Conservation (phyloP, 1,140 invertebrate species). For the honey bee (Apis mellifera) region DNA sequence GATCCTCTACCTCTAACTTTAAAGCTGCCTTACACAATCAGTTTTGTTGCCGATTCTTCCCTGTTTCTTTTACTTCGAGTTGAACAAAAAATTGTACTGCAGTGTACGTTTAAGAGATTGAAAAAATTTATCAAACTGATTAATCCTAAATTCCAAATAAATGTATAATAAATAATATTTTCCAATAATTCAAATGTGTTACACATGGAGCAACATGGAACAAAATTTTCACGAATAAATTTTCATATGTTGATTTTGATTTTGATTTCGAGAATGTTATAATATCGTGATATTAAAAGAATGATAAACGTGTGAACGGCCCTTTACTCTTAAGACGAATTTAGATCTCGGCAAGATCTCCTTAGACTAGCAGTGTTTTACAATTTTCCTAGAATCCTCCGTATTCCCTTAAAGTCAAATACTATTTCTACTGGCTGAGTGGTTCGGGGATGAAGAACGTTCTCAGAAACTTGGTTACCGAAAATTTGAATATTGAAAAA, state of each 20-base stretch:
- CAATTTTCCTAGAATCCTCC: slow-evolving; percentile 17
- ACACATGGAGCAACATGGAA: too few species aligned
- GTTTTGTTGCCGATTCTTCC: background rate
- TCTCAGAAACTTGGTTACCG: slow-evolving; percentile 4
- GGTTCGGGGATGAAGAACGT: background rate
- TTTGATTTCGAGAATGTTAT: too few species aligned
- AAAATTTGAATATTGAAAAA: slow-evolving; percentile 7
- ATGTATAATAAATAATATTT: too few species aligned
- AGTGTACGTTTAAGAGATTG: too few species aligned
- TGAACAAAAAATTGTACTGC: background rate
- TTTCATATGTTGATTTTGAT: too few species aligned
- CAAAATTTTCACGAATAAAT: too few species aligned
- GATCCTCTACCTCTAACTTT: slow-evolving; percentile 44
- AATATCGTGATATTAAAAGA: too few species aligned
- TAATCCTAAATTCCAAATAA: too few species aligned
- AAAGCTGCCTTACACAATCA: slow-evolving; percentile 11
- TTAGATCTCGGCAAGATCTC: background rate
- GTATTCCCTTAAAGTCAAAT: slow-evolving; percentile 17
- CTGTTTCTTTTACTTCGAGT: background rate
- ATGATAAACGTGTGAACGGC: background rate
- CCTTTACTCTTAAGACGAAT: background rate
- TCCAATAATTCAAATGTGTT: too few species aligned
- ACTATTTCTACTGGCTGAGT: background rate
- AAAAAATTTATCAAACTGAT: too few species aligned
- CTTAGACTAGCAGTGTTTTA: background rate